phyloP scores from a whole-genome alignment of 2,113 vertebrate species.

The Montifringilla adamsi region DNA sequence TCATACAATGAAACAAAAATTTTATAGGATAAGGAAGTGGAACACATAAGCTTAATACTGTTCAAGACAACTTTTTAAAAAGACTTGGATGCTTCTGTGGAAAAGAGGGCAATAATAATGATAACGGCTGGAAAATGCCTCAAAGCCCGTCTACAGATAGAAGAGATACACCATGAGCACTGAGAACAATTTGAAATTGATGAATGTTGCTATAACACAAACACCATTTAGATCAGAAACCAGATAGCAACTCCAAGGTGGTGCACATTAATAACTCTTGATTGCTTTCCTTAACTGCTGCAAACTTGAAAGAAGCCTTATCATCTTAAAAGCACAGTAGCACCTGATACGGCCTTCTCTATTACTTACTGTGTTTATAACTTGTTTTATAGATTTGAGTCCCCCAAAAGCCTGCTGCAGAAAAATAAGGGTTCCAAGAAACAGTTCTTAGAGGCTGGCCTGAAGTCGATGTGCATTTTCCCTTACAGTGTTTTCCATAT shows the following conservation, averaged over 20 bases:
- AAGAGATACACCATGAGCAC: background rate
- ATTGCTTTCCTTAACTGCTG: background rate
- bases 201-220: conserved; percentile 17
- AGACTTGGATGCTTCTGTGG: background rate
- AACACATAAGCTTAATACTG: background rate
- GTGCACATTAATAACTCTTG: conserved; percentile 36
- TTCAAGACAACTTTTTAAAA: background rate
- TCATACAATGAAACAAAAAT: background rate
- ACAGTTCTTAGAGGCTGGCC: background rate
- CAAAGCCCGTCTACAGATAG: background rate
- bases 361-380: background rate
- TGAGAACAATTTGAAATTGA: conserved; percentile 45
- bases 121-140: background rate
- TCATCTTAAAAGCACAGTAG: conserved; percentile 22
- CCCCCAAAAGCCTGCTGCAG: background rate
- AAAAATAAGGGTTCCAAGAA: background rate
- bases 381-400: background rate
- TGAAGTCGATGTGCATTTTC: background rate
- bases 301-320: conserved; percentile 12
- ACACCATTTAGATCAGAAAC: conserved; percentile 33
- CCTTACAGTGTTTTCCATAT: background rate
- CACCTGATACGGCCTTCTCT: background rate
- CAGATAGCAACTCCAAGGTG: background rate
- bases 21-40: background rate
- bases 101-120: background rate